phyloP scores from a whole-genome alignment of 2,113 vertebrate genomes.

The Dinomys branickii region DNA sequence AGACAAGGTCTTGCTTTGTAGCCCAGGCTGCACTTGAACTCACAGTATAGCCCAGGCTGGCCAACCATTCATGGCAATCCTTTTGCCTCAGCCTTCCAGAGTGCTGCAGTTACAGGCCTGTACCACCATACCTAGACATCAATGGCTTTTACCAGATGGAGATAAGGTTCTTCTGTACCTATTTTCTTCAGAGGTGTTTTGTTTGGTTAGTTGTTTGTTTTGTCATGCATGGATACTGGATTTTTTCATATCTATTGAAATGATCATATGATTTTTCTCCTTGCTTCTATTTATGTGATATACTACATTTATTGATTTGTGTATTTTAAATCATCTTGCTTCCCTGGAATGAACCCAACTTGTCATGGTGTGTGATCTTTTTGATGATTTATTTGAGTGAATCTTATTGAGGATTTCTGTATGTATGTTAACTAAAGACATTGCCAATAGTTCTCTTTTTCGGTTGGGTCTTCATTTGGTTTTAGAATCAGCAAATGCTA shows the following conservation, averaged over 20 bases:
- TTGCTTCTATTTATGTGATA: neutral
- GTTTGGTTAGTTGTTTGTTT: neutral
- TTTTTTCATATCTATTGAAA: neutral
- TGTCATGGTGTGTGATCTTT: neutral
- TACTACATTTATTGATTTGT: neutral
- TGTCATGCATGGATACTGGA: neutral
- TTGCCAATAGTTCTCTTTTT: neutral
- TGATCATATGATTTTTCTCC: neutral
- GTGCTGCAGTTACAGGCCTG: neutral
- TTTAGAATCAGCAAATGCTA: neutral
- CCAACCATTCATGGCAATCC: neutral
- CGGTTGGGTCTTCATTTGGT: neutral
- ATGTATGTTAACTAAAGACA: neutral
- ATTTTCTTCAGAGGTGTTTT: neutral
- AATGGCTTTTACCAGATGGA: neutral
- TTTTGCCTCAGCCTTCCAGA: neutral
- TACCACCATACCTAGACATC: neutral
- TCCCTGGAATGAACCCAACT: neutral
- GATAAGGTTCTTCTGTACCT: neutral
- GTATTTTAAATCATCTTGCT: neutral
- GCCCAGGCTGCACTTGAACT: neutral
- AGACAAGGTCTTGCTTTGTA: neutral
- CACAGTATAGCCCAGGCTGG: neutral
- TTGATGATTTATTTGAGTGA: neutral
- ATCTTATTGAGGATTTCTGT: neutral